Conservation (phyloP, 53 echinoderm and acorn worm species). For the Zoroaster sp. region DNA sequence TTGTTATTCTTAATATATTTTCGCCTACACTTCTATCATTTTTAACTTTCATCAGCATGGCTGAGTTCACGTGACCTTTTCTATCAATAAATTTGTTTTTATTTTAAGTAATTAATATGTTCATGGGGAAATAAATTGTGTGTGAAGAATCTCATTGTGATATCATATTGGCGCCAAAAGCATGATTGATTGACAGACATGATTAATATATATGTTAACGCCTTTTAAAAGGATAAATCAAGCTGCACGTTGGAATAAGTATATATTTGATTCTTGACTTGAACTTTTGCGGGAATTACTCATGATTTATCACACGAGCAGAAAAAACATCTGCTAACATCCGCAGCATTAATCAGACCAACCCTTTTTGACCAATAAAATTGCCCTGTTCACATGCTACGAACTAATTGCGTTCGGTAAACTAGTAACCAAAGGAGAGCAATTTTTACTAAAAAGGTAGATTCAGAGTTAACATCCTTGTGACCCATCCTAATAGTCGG, state of each 20-base stretch:
- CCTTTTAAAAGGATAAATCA: constrained; percentile 52
- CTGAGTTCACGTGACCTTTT: neutral
- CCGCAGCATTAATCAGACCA: neutral
- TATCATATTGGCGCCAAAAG: constrained; percentile 31
- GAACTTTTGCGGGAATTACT: neutral
- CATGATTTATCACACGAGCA: constrained; percentile 5
- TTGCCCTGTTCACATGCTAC: too few species aligned
- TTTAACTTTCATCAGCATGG: neutral
- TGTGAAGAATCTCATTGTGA: constrained; percentile 5
- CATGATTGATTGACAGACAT: constrained; percentile 30
- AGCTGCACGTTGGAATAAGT: neutral
- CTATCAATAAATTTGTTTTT: neutral
- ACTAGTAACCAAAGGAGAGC: too few species aligned
- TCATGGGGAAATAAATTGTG: constrained; percentile 28
- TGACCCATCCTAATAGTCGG: too few species aligned
- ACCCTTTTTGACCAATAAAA: too few species aligned
- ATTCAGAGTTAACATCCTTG: too few species aligned
- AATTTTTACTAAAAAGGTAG: too few species aligned
- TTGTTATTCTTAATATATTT: neutral
- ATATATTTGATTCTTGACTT: neutral
- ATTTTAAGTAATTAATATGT: constrained; percentile 27
- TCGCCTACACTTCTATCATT: neutral
- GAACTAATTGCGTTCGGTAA: too few species aligned
- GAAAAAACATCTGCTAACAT: neutral
- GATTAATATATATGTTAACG: constrained; percentile 48